phyloP scores from a whole-genome alignment of 2,888 invertebrate genomes.

The Alloscopus bannaensis region DNA sequence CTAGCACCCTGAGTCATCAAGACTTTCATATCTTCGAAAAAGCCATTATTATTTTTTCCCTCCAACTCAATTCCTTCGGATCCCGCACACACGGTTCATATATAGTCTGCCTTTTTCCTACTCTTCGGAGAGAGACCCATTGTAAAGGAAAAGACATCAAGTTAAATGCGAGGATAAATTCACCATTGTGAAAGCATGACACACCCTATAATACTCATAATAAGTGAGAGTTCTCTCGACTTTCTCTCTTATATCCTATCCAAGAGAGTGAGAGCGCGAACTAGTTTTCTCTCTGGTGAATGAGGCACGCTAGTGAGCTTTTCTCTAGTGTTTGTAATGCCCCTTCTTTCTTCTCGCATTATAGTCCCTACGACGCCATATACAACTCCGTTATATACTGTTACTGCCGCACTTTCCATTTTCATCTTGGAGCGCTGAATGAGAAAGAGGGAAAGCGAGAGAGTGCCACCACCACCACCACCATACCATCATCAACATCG shows the following conservation, averaged over 20 bases:
- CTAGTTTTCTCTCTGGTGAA: slow-evolving; percentile 37
- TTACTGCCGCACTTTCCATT: slow-evolving; percentile 65
- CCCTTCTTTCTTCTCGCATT: slow-evolving; percentile 38
- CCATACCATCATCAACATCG: slow-evolving; percentile 43
- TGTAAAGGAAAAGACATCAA: slow-evolving; percentile 56
- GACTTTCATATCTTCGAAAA: slow-evolving; percentile 16
- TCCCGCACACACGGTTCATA: too few species aligned
- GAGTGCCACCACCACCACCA: slow-evolving; percentile 16
- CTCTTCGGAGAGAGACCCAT: slow-evolving; percentile 29
- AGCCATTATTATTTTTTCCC: too few species aligned
- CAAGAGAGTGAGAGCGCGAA: background rate
- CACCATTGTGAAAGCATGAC: slow-evolving; percentile 59
- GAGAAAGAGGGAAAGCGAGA: slow-evolving; percentile 33
- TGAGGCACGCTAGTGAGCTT: background rate
- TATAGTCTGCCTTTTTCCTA: too few species aligned
- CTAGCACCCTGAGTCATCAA: too few species aligned
- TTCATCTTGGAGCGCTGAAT: slow-evolving; percentile 46
- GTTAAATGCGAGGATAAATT: slow-evolving; percentile 61
- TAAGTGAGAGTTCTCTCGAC: slow-evolving; percentile 59
- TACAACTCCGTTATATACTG: slow-evolving; percentile 63
- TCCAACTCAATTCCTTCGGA: background rate
- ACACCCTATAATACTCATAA: slow-evolving; percentile 62
- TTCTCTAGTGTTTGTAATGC: slow-evolving; percentile 19
- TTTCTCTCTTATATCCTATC: too few species aligned
- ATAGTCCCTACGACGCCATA: slow-evolving; percentile 63